Base-by-base conservation (phyloP, 2,113 vertebrate species). In the Sinocyclocheilus maitianheensis region DNA sequence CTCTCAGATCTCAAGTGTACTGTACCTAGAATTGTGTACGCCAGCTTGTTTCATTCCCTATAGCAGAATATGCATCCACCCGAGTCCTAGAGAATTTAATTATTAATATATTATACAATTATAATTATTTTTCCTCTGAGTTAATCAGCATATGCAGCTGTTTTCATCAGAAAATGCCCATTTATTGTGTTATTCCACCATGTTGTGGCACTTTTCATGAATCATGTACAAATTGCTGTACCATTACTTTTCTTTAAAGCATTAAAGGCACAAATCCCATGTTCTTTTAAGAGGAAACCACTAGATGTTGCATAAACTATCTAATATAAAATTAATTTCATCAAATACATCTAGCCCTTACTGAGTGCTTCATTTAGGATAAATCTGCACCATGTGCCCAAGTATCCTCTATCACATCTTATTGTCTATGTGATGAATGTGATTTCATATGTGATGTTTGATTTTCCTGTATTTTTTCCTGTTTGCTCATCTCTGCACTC, bases 401-500 rank as follows among this genome's bases (percentile, higher is more conserved):
- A 5, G 30, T 40, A 69, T 69, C 65, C 65, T 69, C 65, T 16
- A 34, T 69, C 26, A 69, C 65, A 69, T 69, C 26, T 69, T 69
- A 7, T 34, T 69, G 65, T 69, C 26, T 8, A 16, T 4, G 5
- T 69, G 24, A 71, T 40, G 10, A 37, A 4, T 78, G 26, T 55
- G 37, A 5, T 26, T 16, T 34, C 2, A 51, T 76, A 34, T 81
- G 40, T 34, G 14, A 3, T 30, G 37, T 75, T 85, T 83, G 30
- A 16, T 18, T 82, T 16, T 81, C 13, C 40, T 40, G 11, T 46
- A 18, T 22, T 12, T 78, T 37, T 83, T 60, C 7, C 22, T 93
- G 87, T 93, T 86, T 94, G 24, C 89, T 30, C 92, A 76, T 90
- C 91, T 65, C 91, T 90, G 89, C 87, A 92, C 65, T 89, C 71